Conservation (phyloP, 2,888 invertebrate species). For the Lagria hirta region DNA sequence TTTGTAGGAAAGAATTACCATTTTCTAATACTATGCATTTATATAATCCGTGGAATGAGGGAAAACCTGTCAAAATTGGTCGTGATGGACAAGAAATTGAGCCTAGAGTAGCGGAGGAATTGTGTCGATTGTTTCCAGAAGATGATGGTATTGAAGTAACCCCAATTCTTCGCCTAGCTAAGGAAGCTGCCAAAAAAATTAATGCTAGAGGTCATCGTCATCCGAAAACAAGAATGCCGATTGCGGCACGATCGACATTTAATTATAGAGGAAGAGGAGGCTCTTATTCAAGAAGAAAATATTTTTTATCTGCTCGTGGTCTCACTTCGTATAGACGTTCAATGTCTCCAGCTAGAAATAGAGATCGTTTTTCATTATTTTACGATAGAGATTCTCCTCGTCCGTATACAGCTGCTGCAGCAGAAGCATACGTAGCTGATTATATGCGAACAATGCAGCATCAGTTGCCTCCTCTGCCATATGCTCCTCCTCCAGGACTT, state of each 20-base stretch:
- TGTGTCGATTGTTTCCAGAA: constrained; percentile 91
- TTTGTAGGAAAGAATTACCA: constrained; percentile 90
- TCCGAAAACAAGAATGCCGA: constrained; percentile 53
- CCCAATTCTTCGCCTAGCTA: constrained; percentile 80
- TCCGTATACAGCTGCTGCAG: constrained; percentile 61
- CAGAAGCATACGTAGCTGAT: constrained; percentile 86
- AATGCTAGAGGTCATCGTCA: constrained; percentile 53
- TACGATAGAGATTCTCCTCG: constrained; percentile 60
- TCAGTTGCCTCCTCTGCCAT: constrained; percentile 81
- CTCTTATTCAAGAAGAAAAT: constrained; percentile 61
- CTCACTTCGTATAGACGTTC: constrained; percentile 62
- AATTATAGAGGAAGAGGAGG: constrained; percentile 58
- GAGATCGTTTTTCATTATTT: constrained; percentile 62
- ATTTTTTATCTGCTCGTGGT: constrained; percentile 66
- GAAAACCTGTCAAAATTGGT: constrained; percentile 98
- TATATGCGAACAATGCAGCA: constrained; percentile 89
- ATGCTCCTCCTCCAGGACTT: constrained; percentile 68
- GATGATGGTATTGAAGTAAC: constrained; percentile 91
- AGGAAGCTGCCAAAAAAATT: constrained; percentile 72
- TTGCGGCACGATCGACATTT: constrained; percentile 56
- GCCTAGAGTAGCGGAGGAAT: constrained; percentile 90
- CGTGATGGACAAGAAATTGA: constrained; percentile 98
- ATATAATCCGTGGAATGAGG: constrained; percentile 98
- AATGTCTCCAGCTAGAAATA: constrained; percentile 58
- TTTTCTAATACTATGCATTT: constrained; percentile 91